Evolutionary conservation across 2,797 vertebrate genomes (phyloP).

Genomic region (Limnodromus scolopaceus): DNA sequence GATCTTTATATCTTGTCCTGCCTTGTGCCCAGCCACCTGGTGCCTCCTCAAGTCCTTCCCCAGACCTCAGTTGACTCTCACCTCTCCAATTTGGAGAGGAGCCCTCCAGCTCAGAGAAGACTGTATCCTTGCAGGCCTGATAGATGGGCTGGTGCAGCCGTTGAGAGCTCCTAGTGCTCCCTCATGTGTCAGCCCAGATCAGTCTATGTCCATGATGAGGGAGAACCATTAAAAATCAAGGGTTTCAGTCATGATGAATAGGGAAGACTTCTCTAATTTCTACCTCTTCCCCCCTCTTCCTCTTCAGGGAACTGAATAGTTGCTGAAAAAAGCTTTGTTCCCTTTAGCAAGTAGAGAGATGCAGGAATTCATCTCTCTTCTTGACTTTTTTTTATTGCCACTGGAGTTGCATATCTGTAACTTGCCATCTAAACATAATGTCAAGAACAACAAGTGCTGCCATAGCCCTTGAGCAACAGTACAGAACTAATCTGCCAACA

Average conservation of each 20-base stretch:
- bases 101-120: neutral
- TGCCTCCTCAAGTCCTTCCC: neutral
- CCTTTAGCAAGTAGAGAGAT: neutral
- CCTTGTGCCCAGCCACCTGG: neutral
- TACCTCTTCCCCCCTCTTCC: neutral
- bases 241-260: neutral
- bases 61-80: neutral
- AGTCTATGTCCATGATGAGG: neutral
- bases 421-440: neutral
- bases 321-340: neutral
- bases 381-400: neutral
- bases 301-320: neutral
- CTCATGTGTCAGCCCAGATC: neutral
- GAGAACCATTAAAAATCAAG: neutral
- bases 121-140: neutral
- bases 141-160: neutral
- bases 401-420: neutral
- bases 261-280: neutral
- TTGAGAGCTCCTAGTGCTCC: neutral
- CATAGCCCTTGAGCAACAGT: neutral
- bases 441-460: neutral
- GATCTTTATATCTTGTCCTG: neutral
- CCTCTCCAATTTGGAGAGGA: neutral
- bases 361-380: neutral
- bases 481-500: neutral